A percentile compares a stretch with the other conserved stretches of the same genome.
Evolutionary conservation across 2,113 vertebrate species (phyloP).

Genomic region (Aplodontia rufa): DNA sequence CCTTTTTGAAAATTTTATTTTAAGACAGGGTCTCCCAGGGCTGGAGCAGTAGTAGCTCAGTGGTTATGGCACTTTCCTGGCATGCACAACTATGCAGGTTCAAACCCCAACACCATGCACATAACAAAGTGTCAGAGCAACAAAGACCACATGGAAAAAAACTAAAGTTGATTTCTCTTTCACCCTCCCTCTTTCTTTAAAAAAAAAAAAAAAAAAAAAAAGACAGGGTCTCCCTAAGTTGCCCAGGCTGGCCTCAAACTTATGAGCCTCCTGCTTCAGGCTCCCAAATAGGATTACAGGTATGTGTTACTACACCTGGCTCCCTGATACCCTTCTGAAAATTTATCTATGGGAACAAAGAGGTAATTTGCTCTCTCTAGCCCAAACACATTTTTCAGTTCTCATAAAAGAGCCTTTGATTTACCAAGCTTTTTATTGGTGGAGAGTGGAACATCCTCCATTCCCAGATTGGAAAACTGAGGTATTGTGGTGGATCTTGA

Average conservation of each 20-base stretch:
- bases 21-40: no score
- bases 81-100: no score
- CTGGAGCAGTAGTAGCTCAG: no score
- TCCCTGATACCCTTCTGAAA: constrained; percentile 5
- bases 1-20: not conserved
- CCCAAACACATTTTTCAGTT: not conserved
- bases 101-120: no score
- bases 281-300: not conserved
- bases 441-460: constrained; percentile 82
- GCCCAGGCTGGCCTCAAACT: not conserved
- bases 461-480: constrained; percentile 77
- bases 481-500: constrained; percentile 78
- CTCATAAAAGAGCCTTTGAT: not conserved
- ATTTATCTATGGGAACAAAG: not conserved
- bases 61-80: no score
- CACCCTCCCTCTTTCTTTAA: no score
- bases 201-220: no score
- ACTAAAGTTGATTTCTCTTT: no score
- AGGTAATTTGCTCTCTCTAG: not conserved
- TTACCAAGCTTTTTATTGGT: constrained; percentile 92
- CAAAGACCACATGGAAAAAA: no score
- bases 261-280: not conserved
- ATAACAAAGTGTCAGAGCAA: no score
- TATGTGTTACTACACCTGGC: no score
- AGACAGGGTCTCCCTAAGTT: not conserved